phyloP scores from a whole-genome alignment of 2,113 vertebrate species.

The Lampris incognitus region DNA sequence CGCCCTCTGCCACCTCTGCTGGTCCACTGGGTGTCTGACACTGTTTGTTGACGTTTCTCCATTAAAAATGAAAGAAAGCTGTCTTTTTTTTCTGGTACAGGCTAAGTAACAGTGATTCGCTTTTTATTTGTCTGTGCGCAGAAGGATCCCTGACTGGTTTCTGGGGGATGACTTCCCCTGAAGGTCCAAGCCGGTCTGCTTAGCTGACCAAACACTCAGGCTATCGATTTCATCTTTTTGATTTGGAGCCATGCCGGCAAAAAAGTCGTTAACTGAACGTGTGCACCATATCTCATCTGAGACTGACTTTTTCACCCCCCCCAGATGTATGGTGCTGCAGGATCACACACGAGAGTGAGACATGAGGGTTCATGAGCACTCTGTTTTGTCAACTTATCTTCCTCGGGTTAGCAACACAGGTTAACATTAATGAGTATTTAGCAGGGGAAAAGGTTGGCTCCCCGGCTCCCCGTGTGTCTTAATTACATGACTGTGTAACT shows the following conservation, averaged over 20 bases:
- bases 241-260: constrained; percentile 52
- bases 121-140: background rate
- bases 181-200: constrained; percentile 38
- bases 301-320: background rate
- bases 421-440: constrained; percentile 79
- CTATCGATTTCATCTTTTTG: constrained; percentile 31
- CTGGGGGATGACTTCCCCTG: constrained; percentile 12
- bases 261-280: constrained; percentile 51
- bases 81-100: background rate
- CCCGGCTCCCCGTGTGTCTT: constrained; percentile 65
- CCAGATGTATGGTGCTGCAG: constrained; percentile 23
- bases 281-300: background rate
- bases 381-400: constrained; percentile 72
- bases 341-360: background rate
- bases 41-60: constrained; percentile 4
- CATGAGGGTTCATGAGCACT: constrained; percentile 43
- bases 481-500: constrained; percentile 77
- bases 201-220: constrained; percentile 32
- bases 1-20: background rate
- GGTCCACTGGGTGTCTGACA: background rate
- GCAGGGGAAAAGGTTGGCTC: constrained; percentile 70
- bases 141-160: constrained; percentile 1
- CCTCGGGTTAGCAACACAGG: constrained; percentile 61
- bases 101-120: constrained; percentile 29
- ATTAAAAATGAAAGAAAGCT: background rate